phyloP scores from a whole-genome alignment of 2,113 vertebrate genomes.

The Mesitornis unicolor region DNA sequence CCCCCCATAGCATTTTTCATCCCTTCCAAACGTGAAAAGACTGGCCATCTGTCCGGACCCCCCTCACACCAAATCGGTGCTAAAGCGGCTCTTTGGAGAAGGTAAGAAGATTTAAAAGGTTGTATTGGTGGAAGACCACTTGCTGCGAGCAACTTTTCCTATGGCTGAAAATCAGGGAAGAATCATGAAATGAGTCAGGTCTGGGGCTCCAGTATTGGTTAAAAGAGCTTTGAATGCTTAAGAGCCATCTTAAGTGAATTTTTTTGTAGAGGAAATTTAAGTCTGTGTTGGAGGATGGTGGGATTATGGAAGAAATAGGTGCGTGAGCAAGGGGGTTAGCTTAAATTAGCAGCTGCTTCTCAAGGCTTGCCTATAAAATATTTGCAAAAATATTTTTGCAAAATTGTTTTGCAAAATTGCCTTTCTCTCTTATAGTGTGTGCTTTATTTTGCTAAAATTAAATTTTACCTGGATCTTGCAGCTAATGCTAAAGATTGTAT shows the following conservation, averaged over 20 bases:
- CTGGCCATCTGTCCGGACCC: slow-evolving; percentile 74
- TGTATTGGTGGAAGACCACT: slow-evolving; percentile 17
- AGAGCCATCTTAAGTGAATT: neutral
- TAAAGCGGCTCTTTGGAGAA: slow-evolving; percentile 61
- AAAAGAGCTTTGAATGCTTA: neutral
- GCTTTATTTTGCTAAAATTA: neutral
- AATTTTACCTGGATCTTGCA: rapidly evolving
- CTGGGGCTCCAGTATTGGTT: neutral
- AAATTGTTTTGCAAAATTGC: neutral
- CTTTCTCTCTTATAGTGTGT: rapidly evolving
- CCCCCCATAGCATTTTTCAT: slow-evolving; percentile 74
- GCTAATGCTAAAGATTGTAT: neutral
- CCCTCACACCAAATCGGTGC: slow-evolving; percentile 60
- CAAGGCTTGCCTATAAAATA: neutral
- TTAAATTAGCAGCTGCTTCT: neutral
- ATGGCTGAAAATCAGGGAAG: neutral
- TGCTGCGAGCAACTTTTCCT: neutral
- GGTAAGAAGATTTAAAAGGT: slow-evolving; percentile 71
- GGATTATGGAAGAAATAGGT: neutral
- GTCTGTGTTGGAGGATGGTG: neutral
- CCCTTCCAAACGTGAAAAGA: slow-evolving; percentile 75
- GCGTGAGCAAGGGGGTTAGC: rapidly evolving
- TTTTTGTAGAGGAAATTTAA: neutral
- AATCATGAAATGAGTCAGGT: neutral
- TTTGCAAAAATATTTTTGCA: neutral